These are phyloP conservation scores for Vulpes vulpes DNA, from an alignment of 2,113 vertebrate genomes.

Conservation along the genomic window DNA sequence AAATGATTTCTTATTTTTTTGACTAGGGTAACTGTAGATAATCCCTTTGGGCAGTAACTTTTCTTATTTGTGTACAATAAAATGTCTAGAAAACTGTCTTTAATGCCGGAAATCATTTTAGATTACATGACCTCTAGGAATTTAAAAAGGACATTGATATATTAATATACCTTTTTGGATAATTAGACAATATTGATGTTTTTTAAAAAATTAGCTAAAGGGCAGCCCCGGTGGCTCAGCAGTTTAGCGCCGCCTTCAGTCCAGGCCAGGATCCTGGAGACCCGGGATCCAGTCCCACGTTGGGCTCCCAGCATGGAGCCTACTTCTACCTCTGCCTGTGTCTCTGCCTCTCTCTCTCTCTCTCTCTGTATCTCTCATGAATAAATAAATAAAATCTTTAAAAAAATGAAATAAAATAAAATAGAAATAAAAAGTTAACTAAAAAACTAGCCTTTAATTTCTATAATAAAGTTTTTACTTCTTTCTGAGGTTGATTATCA, in stretches of 20 bases:
- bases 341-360: too few relatives aligned
- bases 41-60: not conserved
- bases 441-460: not conserved
- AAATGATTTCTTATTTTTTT: conserved; percentile 34
- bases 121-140: not conserved
- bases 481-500: conserved; percentile 4
- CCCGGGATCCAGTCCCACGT: too few relatives aligned
- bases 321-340: too few relatives aligned
- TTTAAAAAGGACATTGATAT: not conserved
- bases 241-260: too few relatives aligned
- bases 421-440: not conserved
- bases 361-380: too few relatives aligned
- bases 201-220: not conserved
- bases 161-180: conserved; percentile 25
- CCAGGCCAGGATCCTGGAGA: too few relatives aligned
- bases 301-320: too few relatives aligned
- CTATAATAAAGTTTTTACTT: not conserved
- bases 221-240: too few relatives aligned
- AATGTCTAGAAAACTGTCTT: not conserved
- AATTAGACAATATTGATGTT: conserved; percentile 15
- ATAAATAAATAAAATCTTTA: too few relatives aligned
- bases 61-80: conserved; percentile 35
- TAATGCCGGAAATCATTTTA: conserved; percentile 16
- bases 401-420: too few relatives aligned
- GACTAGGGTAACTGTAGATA: not conserved